Evolutionary conservation across 64 coral and sea anemone genomes (phyloP).

Genomic region (Pachyseris speciosa): DNA sequence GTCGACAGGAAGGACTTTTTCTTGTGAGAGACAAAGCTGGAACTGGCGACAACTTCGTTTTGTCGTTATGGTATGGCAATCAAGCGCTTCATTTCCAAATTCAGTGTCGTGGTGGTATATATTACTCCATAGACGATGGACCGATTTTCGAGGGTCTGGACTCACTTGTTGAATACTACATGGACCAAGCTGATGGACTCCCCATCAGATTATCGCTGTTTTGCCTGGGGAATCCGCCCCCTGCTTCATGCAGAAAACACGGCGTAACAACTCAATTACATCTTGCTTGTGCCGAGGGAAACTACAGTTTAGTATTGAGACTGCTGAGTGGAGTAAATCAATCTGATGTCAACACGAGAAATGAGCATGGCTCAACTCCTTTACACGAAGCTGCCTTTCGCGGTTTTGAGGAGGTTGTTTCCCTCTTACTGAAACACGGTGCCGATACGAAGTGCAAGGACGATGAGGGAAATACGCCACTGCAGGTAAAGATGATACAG

Average conservation of each 20-base stretch:
- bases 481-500: constrained; percentile 62
- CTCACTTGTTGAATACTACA: constrained; percentile 91
- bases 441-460: constrained; percentile 89
- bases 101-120: constrained; percentile 82
- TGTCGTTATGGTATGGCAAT: constrained; percentile 91
- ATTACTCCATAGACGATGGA: constrained; percentile 94
- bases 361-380: constrained; percentile 87
- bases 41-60: constrained; percentile 82
- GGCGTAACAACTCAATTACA: constrained; percentile 88
- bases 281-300: constrained; percentile 80
- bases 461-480: constrained; percentile 81
- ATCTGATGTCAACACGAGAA: constrained; percentile 76
- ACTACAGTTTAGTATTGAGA: constrained; percentile 76
- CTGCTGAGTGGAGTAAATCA: constrained; percentile 78
- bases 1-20: constrained; percentile 92
- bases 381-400: constrained; percentile 78
- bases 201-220: constrained; percentile 76
- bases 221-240: constrained; percentile 83
- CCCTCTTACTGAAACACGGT: constrained; percentile 75
- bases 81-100: constrained; percentile 98
- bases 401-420: constrained; percentile 80
- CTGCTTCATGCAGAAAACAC: constrained; percentile 80
- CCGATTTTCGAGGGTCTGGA: constrained; percentile 94
- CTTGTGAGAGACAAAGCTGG: constrained; percentile 94
- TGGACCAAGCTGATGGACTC: constrained; percentile 91